phyloP scores from a whole-genome alignment of 1,140 invertebrate species.

The Coelopa frigida region DNA sequence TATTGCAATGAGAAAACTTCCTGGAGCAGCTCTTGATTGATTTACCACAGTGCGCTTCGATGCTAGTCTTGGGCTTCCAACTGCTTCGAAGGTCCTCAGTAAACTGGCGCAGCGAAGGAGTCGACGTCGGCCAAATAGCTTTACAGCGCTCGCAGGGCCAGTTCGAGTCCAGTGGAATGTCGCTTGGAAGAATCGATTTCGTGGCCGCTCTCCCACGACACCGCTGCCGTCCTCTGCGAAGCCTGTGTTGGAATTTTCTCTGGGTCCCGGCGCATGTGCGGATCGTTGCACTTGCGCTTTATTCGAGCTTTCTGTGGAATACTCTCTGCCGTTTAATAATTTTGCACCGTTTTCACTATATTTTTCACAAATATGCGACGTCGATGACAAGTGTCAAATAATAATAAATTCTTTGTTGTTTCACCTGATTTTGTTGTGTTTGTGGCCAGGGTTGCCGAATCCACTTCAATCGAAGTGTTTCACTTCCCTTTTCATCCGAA shows the following conservation, averaged over 20 bases:
- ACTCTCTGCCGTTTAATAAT: too few relatives aligned
- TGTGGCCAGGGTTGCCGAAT: too few relatives aligned
- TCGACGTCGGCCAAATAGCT: neutral
- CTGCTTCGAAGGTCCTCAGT: slow-evolving; percentile 40
- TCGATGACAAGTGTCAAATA: too few relatives aligned
- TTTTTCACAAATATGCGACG: too few relatives aligned
- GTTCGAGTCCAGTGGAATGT: neutral
- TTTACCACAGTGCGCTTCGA: neutral
- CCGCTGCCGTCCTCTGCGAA: neutral
- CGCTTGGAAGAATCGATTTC: neutral
- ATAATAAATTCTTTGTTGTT: too few relatives aligned
- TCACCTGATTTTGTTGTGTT: too few relatives aligned
- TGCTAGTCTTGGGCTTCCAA: slow-evolving; percentile 32
- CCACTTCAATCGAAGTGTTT: too few relatives aligned
- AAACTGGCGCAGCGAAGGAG: slow-evolving; percentile 27
- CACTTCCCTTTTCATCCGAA: too few relatives aligned
- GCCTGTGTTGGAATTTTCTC: slow-evolving; percentile 5
- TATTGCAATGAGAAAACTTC: too few relatives aligned
- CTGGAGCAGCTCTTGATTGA: neutral
- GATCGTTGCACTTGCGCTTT: neutral
- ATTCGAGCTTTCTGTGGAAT: too few relatives aligned
- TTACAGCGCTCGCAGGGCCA: neutral
- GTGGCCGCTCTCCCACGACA: neutral
- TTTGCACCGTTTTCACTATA: too few relatives aligned
- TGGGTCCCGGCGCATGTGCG: neutral